These are phyloP conservation scores for Gastrophysa polygoni DNA, from an alignment of 2,888 invertebrate species.

Conservation along the genomic window DNA sequence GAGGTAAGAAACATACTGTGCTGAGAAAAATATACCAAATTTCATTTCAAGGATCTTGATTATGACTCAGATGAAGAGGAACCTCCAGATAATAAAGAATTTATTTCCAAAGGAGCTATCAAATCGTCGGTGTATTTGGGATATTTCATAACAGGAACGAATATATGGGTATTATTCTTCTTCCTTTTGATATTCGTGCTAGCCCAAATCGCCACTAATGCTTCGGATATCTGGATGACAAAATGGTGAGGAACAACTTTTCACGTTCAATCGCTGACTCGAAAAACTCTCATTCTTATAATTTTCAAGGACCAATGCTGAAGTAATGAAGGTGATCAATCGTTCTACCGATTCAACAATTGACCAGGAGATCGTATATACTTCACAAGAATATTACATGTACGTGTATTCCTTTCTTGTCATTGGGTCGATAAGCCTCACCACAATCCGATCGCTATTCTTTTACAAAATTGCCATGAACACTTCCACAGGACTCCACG, in stretches of 20 bases:
- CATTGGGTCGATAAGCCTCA: slow-evolving; percentile 64
- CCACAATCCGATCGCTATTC: slow-evolving; percentile 68
- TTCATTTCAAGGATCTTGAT: too few relatives aligned
- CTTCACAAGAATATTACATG: not conserved
- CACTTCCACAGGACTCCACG: slow-evolving; percentile 76
- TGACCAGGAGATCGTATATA: not conserved
- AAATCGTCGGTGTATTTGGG: slow-evolving; percentile 67
- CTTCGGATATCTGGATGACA: slow-evolving; percentile 78
- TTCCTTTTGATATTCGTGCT: slow-evolving; percentile 65
- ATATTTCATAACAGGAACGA: slow-evolving; percentile 74
- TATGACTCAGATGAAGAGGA: slow-evolving; percentile 47
- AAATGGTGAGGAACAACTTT: slow-evolving; percentile 65
- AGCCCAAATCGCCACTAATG: slow-evolving; percentile 74
- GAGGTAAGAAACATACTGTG: slow-evolving; percentile 41
- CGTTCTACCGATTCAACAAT: too few relatives aligned
- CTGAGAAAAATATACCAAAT: not conserved
- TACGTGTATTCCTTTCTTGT: slow-evolving; percentile 67
- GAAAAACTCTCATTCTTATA: not conserved
- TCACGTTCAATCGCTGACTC: not conserved
- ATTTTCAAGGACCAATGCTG: too few relatives aligned
- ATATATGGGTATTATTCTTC: slow-evolving; percentile 61
- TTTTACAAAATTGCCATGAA: slow-evolving; percentile 78
- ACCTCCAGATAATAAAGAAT: slow-evolving; percentile 67
- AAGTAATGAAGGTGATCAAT: too few relatives aligned
- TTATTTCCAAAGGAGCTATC: slow-evolving; percentile 69